phyloP scores from a whole-genome alignment of 2,888 invertebrate genomes.

The Lasioglossum pauxillum region DNA sequence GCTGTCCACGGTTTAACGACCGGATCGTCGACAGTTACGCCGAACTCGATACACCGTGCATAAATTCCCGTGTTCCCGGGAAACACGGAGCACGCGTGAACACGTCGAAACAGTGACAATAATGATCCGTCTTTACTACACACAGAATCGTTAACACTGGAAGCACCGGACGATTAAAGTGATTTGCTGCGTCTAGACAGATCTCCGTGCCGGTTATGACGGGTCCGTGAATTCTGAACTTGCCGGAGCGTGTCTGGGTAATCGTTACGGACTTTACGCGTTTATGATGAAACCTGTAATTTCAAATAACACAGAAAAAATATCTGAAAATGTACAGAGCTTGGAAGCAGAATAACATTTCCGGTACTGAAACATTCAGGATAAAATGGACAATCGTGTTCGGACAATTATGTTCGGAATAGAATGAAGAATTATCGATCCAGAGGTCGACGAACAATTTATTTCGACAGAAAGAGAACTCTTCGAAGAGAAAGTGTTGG shows the following conservation, averaged over 20 bases:
- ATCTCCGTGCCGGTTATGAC: background rate
- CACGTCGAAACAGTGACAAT: background rate
- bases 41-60: background rate
- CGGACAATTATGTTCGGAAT: background rate
- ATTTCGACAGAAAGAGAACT: background rate
- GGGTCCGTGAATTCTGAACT: background rate
- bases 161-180: background rate
- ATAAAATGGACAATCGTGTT: background rate
- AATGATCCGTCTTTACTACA: background rate
- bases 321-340: background rate
- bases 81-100: background rate
- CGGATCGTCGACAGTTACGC: slow-evolving; percentile 21
- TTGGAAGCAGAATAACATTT: too few relatives aligned
- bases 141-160: background rate
- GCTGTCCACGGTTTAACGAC: slow-evolving; percentile 28
- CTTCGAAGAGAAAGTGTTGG: background rate
- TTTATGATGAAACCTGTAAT: background rate
- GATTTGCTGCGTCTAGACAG: background rate
- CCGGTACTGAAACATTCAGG: background rate
- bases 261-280: background rate
- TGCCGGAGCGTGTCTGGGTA: too few relatives aligned
- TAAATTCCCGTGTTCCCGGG: background rate
- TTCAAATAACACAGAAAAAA: background rate
- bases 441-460: background rate
- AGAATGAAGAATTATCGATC: background rate